Evolutionary conservation across 2,113 vertebrate species (phyloP), one percentile per base, ranked within the genome.

Genomic region (Panthera uncia): DNA sequence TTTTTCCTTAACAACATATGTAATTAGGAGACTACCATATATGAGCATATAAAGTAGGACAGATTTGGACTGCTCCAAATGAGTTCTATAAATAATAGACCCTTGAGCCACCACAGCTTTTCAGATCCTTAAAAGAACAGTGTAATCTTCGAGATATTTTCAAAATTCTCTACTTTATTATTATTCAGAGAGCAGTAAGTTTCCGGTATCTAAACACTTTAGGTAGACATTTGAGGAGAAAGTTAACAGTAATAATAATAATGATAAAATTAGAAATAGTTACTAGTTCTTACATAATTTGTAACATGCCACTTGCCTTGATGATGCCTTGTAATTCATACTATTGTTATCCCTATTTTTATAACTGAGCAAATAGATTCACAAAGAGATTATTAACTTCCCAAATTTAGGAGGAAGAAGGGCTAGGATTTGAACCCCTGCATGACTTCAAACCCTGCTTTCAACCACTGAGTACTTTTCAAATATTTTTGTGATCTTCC

Each of bases 51-150:
- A 66, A 93, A 97, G 96, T 93, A 98, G 74, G 84, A 97, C 71
- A 88, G 94, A 97, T 97, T 66, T 98, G 95, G 91, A 93, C n/a
- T 55, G 63, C 86, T 93, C 5, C 97, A 98, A 97, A 36, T 98
- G 23, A 93, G n/a, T 76, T 90, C 48, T 87, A 96, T 85, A 71
- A 97, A 86, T 97, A 96, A 61, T 80, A 23, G 41, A 93, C 94
- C 76, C 65, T 50, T 65, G 88, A 97, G 89, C 63, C 95, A 95
- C 9, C 9, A 57, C 2, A 36, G 8, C 74, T 97, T 97, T 63
- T 86, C n/a, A 91, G 45, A 96, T 57, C 33, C 36, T 50, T 94
- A 45, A 94, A 92, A 96, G 27, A 79, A 78, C 10, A 38, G 0
- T 41, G 4, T 1, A 73, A 80, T 97, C 25, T 78, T 23, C 88